Evolutionary conservation across 1,140 invertebrate genomes (phyloP).

Genomic region (Cryptotermes secundus): DNA sequence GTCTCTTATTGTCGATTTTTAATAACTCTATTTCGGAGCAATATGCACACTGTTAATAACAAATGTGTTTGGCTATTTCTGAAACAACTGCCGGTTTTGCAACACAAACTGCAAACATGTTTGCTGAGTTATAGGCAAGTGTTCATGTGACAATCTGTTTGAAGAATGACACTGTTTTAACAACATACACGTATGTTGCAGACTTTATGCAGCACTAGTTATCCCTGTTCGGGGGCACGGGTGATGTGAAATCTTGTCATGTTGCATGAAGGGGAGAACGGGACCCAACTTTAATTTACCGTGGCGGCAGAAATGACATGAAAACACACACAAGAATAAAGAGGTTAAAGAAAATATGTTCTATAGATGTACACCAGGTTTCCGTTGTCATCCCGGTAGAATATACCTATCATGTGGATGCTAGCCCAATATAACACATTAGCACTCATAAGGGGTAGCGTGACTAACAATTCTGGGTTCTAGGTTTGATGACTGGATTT

Average conservation of each 20-base stretch:
- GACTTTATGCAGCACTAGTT: not conserved
- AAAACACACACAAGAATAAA: not conserved
- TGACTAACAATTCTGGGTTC: too few species aligned
- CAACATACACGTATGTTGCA: not conserved
- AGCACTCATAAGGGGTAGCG: too few species aligned
- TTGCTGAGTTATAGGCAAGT: too few species aligned
- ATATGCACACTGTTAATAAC: too few species aligned
- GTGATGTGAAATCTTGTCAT: not conserved
- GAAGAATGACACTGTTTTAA: not conserved
- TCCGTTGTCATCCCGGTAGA: not conserved
- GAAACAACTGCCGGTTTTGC: too few species aligned
- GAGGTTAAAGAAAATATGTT: not conserved
- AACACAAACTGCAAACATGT: too few species aligned
- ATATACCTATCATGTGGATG: not conserved
- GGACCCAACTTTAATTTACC: conserved; percentile 25
- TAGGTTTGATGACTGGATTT: too few species aligned
- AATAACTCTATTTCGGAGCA: too few species aligned
- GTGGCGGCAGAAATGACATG: conserved; percentile 25
- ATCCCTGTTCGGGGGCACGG: not conserved
- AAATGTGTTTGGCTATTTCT: too few species aligned
- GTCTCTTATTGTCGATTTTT: too few species aligned
- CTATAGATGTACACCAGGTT: not conserved
- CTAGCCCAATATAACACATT: too few species aligned
- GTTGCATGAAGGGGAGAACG: not conserved
- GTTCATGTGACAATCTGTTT: not conserved